Conservation (phyloP, 2,797 vertebrate genomes). For the Xiphophorus birchmanni region DNA sequence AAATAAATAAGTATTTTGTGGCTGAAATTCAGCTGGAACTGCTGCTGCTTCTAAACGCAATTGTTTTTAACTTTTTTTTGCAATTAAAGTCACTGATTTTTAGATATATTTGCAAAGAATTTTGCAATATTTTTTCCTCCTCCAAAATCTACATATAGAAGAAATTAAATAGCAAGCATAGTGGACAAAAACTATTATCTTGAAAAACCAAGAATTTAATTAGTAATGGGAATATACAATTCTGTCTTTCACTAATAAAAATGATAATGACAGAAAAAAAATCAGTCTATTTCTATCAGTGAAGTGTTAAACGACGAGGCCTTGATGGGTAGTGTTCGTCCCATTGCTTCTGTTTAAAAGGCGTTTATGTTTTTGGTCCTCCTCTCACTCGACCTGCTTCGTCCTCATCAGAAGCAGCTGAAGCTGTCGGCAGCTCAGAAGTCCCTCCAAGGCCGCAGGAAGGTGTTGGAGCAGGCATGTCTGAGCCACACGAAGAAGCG, state of each 20-base stretch:
- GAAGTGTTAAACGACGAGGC: background rate
- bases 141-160: background rate
- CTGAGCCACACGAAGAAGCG: constrained; percentile 85
- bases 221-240: no score
- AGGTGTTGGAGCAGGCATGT: constrained; percentile 85
- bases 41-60: background rate
- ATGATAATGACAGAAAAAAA: background rate
- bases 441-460: constrained; percentile 84
- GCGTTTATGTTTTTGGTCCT: constrained; percentile 10
- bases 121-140: background rate
- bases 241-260: background rate
- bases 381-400: background rate
- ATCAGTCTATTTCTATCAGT: background rate
- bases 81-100: background rate
- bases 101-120: background rate
- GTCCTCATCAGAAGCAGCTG: constrained; percentile 53
- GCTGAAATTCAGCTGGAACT: background rate
- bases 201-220: no score
- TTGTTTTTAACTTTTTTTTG: background rate
- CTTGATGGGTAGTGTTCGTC: background rate
- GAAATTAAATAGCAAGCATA: background rate
- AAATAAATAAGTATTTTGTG: background rate
- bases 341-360: constrained; percentile 7
- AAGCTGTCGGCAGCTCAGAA: constrained; percentile 77
- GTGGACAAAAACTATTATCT: background rate